phyloP scores from a whole-genome alignment of 1,140 invertebrate species.

The Scaptomyza pallida region DNA sequence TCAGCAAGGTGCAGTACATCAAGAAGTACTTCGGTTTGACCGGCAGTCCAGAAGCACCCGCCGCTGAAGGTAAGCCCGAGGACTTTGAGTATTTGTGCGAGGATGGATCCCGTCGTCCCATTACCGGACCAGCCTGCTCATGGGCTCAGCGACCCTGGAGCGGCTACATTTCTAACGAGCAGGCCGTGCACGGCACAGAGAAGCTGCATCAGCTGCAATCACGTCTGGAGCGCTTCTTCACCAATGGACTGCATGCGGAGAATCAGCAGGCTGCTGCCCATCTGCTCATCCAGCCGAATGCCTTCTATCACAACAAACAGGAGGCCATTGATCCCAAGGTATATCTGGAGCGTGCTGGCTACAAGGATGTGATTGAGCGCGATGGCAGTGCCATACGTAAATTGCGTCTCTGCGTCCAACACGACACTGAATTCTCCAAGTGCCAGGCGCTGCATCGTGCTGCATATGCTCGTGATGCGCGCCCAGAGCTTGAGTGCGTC shows the following conservation, averaged over 20 bases:
- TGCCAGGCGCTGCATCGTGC: constrained; percentile 88
- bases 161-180: constrained; percentile 88
- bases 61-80: constrained; percentile 85
- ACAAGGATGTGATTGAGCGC: constrained; percentile 91
- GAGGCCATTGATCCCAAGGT: constrained; percentile 86
- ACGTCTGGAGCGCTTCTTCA: constrained; percentile 76
- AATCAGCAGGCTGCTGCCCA: constrained; percentile 83
- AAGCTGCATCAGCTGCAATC: constrained; percentile 73
- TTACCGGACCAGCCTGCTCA: constrained; percentile 88
- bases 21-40: constrained; percentile 89
- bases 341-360: constrained; percentile 89
- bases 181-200: constrained; percentile 85
- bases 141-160: constrained; percentile 93
- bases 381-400: constrained; percentile 78
- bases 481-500: constrained; percentile 89
- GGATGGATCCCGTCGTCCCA: constrained; percentile 89
- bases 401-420: constrained; percentile 88
- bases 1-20: constrained; percentile 92
- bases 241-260: constrained; percentile 70
- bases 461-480: constrained; percentile 89
- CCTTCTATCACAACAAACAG: constrained; percentile 87
- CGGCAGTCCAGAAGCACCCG: constrained; percentile 29
- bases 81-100: constrained; percentile 91
- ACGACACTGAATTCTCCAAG: constrained; percentile 87
- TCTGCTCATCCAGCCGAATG: constrained; percentile 86